phyloP scores from a whole-genome alignment of 2,888 invertebrate genomes.

The Balanococcus diminutus region DNA sequence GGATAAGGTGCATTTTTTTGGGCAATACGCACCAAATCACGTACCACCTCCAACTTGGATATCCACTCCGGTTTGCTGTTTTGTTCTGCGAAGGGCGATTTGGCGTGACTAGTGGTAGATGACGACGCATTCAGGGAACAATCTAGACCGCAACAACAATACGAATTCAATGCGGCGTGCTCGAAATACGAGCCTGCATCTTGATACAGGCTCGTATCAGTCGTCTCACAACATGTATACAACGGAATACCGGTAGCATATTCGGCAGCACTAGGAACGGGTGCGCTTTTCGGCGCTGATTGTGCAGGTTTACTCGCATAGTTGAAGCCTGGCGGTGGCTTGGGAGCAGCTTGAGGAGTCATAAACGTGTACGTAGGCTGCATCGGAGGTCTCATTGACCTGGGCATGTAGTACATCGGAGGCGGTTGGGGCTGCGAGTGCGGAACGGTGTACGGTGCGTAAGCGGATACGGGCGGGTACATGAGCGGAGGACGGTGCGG shows the following conservation, averaged over 20 bases:
- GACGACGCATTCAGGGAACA: not conserved
- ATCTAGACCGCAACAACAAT: not conserved
- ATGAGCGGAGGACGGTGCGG: not conserved
- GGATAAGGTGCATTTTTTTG: too few species aligned
- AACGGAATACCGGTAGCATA: not conserved
- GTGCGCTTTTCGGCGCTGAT: too few species aligned
- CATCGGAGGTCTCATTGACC: not conserved
- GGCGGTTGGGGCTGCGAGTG: not conserved
- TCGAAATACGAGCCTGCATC: not conserved
- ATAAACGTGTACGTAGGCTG: not conserved
- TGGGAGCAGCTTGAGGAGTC: not conserved
- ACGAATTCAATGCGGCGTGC: not conserved
- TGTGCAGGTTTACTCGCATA: not conserved
- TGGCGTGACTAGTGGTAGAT: not conserved
- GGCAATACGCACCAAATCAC: not conserved
- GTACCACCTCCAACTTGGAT: not conserved
- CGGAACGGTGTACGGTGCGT: too few species aligned
- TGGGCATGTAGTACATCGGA: not conserved
- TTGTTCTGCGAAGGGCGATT: not conserved
- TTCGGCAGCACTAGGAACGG: not conserved
- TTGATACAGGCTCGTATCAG: not conserved
- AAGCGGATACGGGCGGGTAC: not conserved
- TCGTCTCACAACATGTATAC: not conserved
- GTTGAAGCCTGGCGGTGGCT: not conserved
- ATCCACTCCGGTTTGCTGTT: not conserved